These are phyloP conservation scores for Campoplex capitator DNA, from an alignment of 2,888 invertebrate genomes.

Conservation along the genomic window DNA sequence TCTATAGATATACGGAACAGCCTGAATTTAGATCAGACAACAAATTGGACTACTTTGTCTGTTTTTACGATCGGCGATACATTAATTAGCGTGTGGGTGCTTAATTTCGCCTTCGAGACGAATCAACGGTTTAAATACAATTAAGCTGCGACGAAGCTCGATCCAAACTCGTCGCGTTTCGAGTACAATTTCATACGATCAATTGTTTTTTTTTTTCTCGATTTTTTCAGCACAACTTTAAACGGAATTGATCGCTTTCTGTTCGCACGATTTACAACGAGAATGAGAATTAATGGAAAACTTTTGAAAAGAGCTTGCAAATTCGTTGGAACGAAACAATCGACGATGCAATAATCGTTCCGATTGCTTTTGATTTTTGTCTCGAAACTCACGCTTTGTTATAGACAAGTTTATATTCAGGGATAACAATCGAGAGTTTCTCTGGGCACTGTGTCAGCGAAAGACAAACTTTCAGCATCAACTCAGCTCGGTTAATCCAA, in stretches of 20 bases:
- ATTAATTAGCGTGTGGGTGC: conserved; percentile 4
- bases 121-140: not conserved
- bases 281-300: not conserved
- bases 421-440: conserved; percentile 34
- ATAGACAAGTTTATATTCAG: not conserved
- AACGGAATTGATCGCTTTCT: not conserved
- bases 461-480: conserved; percentile 38
- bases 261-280: not conserved
- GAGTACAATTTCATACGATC: not conserved
- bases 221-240: not conserved
- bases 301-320: too few relatives aligned
- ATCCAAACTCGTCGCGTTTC: not conserved
- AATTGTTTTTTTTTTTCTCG: not conserved
- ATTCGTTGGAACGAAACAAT: too few relatives aligned
- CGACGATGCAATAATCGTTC: too few relatives aligned
- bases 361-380: not conserved
- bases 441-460: conserved; percentile 59
- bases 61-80: not conserved
- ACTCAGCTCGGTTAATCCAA: conserved; percentile 40
- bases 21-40: not conserved
- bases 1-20: not conserved
- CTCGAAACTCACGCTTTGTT: not conserved
- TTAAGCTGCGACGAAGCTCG: not conserved
- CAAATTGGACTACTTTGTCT: not conserved
- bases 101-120: not conserved